phyloP scores from a whole-genome alignment of 2,888 invertebrate species.

The Ennomos erosarius region DNA sequence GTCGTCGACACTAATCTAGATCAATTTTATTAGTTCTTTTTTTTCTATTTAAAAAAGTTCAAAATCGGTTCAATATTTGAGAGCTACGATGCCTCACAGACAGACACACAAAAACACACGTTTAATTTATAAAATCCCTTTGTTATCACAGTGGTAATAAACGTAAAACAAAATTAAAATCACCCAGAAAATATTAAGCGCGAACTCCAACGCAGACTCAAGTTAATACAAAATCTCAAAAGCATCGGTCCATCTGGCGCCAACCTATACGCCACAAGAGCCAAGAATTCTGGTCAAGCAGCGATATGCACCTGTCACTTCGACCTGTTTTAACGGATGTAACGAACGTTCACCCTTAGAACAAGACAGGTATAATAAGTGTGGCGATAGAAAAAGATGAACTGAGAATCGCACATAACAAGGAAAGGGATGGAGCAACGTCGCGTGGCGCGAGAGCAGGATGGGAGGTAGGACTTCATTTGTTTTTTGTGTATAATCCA shows the following conservation, averaged over 20 bases:
- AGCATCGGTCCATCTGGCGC: slow-evolving; percentile 24
- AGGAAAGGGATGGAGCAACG: slow-evolving; percentile 20
- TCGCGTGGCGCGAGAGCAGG: slow-evolving; percentile 44
- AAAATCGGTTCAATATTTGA: no score
- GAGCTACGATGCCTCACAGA: no score
- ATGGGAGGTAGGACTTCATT: slow-evolving; percentile 20
- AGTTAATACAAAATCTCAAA: slow-evolving; percentile 10
- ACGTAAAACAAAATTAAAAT: no score
- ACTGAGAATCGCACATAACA: not conserved
- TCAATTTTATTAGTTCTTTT: no score
- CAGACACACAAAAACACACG: no score
- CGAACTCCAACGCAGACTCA: not conserved
- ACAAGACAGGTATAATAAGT: slow-evolving; percentile 39
- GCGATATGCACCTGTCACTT: slow-evolving; percentile 39
- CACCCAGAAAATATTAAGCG: no score
- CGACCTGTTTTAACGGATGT: slow-evolving; percentile 44
- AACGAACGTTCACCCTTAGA: slow-evolving; percentile 42
- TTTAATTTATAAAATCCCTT: no score
- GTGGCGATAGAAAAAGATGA: slow-evolving; percentile 39
- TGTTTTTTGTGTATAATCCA: slow-evolving; percentile 36
- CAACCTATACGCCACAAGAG: slow-evolving; percentile 1
- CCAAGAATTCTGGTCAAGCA: slow-evolving; percentile 20
- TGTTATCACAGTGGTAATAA: no score
- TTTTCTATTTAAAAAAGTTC: no score
- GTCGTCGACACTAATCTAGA: no score